Evolutionary conservation across 2,113 vertebrate species (phyloP), one percentile per base, ranked within the genome.

Genomic region (Centropus unirufus): DNA sequence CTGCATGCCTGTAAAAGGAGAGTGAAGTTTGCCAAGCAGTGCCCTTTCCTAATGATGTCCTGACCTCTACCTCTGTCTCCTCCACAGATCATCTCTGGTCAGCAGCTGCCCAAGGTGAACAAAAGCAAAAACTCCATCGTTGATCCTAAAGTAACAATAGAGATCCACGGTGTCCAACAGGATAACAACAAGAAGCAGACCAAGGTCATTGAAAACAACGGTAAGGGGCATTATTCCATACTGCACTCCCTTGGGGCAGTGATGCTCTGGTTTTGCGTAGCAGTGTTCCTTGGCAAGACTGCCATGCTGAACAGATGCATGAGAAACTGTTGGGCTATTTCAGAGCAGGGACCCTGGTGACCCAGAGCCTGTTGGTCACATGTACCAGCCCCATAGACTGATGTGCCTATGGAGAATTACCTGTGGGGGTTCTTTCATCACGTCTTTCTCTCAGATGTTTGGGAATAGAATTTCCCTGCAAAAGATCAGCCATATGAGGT

Each of bases 101-200:
- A 99, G 97, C 99, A 99, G 97, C 96, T 99, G 57, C 99, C 99
- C 17, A 99, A 99, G 95, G 87, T 99, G 68, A 99, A 99, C 95
- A 99, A 98, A 97, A 98, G 98, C 73, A 99, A 99, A 87, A 99
- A 97, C 27, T 99, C 99, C 16, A 99, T 99, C 0, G 99, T 99
- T 63, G 99, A 99, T 93, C 99, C 99, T 18, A 98, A 98, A 83
- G 99, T 99, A 32, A 98, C 95, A 0, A 96, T 99, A 93, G 98
- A 99, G 94, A 97, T 99, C 83, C 93, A 96, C 0, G 99, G 99
- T 0, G 98, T 99, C 61, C 97, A 96, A 12, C 97, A 83, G n/a
- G 99, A 99, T 67, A 73, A 89, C 23, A 96, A 92, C 80, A 99
- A 96, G 93, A 98, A 97, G 77, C 98, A 99, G 93, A 99, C 99